Conservation (phyloP, 53 echinoderm and acorn worm species). For the Crossaster papposus region DNA sequence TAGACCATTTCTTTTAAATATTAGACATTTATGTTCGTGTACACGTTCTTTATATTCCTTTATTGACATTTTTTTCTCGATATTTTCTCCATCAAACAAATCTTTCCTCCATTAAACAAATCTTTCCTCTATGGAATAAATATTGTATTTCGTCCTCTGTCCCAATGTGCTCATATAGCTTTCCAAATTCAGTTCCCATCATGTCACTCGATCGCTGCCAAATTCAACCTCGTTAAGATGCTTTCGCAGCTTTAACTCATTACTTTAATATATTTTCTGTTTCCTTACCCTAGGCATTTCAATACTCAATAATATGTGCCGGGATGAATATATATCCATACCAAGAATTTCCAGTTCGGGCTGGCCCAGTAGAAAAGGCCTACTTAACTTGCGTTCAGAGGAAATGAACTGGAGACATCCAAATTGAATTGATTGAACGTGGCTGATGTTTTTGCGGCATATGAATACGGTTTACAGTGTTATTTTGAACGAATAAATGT, state of each 20-base stretch:
- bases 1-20: too few relatives aligned
- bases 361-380: not conserved
- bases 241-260: not conserved
- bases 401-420: not conserved
- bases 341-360: not conserved
- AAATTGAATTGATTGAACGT: not conserved
- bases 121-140: too few relatives aligned
- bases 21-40: too few relatives aligned
- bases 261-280: not conserved
- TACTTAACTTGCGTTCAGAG: not conserved
- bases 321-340: not conserved
- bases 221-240: not conserved
- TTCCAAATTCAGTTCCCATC: not conserved
- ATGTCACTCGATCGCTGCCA: not conserved
- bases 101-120: too few relatives aligned
- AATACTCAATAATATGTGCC: not conserved
- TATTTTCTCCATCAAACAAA: too few relatives aligned
- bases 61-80: too few relatives aligned
- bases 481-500: too few relatives aligned
- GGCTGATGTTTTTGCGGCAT: not conserved
- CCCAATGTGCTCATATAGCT: not conserved
- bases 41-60: too few relatives aligned
- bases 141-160: too few relatives aligned
- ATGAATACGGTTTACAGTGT: not conserved
- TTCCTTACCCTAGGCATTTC: not conserved